These are phyloP conservation scores for Plebejus anna DNA, from an alignment of 2,888 invertebrate species.

Conservation along the genomic window DNA sequence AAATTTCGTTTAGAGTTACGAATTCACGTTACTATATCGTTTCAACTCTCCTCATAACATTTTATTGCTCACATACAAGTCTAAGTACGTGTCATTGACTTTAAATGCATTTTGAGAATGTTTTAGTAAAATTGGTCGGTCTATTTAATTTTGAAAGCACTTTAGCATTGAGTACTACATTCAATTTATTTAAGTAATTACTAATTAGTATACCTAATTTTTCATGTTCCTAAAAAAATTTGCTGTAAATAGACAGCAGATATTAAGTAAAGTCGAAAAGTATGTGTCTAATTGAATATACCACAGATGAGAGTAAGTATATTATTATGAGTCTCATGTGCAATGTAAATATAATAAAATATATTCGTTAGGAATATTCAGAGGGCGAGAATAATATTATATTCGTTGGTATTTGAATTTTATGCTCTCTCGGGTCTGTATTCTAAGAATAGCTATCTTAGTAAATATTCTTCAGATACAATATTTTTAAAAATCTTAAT, in stretches of 20 bases:
- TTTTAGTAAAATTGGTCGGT: neutral
- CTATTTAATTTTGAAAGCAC: neutral
- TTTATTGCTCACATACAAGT: conserved; percentile 24
- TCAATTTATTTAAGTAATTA: no score
- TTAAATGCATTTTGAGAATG: conserved; percentile 27
- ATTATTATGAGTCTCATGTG: no score
- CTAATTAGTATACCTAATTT: no score
- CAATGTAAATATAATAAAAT: neutral
- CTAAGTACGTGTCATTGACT: conserved; percentile 27
- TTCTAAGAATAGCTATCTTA: neutral
- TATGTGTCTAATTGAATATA: neutral
- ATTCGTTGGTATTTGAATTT: neutral
- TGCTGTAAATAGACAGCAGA: no score
- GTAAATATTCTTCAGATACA: neutral
- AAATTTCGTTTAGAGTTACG: conserved; percentile 12
- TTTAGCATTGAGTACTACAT: neutral
- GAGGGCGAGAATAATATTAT: neutral
- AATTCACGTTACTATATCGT: conserved; percentile 22
- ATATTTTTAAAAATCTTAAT: neutral
- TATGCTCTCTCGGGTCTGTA: neutral
- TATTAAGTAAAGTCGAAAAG: neutral
- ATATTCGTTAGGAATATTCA: neutral
- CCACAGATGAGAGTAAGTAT: no score
- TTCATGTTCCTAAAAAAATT: no score
- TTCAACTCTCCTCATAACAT: conserved; percentile 25